Percentiles rank a stretch among this genome's conserved stretches.
Evolutionary conservation across 2,888 invertebrate genomes (phyloP).

Genomic region (Epsilonema sp.): DNA sequence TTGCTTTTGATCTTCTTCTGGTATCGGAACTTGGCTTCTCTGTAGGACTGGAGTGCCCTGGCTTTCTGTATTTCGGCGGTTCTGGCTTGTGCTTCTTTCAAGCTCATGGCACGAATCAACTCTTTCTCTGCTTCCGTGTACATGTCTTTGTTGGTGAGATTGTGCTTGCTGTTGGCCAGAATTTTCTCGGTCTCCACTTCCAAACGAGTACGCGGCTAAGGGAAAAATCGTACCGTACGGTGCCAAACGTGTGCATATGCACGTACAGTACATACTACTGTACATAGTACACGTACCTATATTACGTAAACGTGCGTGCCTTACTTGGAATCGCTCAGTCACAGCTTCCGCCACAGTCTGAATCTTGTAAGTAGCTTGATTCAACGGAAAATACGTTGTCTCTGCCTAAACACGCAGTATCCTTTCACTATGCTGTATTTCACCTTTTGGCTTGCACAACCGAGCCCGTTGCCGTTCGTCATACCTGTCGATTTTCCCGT

Average conservation of each 20-base stretch:
- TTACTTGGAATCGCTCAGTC: neutral
- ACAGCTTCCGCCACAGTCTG: constrained; percentile 13
- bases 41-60: constrained; percentile 64
- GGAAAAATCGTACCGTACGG: too few relatives aligned
- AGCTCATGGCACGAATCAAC: constrained; percentile 42
- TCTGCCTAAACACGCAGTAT: too few relatives aligned
- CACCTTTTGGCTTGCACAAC: too few relatives aligned
- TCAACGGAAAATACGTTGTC: constrained; percentile 20
- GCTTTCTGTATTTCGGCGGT: constrained; percentile 58
- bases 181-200: constrained; percentile 17
- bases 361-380: constrained; percentile 9
- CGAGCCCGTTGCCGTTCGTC: too few relatives aligned
- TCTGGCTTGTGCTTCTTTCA: constrained; percentile 58
- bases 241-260: too few relatives aligned
- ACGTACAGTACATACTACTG: too few relatives aligned
- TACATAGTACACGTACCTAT: too few relatives aligned
- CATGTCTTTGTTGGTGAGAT: constrained; percentile 16
- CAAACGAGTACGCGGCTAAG: constrained; percentile 20
- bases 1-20: constrained; percentile 92
- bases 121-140: constrained; percentile 34
- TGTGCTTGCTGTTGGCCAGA: constrained; percentile 15
- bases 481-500: constrained; percentile 2
- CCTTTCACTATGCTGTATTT: too few relatives aligned
- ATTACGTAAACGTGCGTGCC: too few relatives aligned
- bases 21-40: constrained; percentile 63